Base-by-base conservation (phyloP, 2,888 invertebrate genomes). In the Chaitophorus viminalis region DNA sequence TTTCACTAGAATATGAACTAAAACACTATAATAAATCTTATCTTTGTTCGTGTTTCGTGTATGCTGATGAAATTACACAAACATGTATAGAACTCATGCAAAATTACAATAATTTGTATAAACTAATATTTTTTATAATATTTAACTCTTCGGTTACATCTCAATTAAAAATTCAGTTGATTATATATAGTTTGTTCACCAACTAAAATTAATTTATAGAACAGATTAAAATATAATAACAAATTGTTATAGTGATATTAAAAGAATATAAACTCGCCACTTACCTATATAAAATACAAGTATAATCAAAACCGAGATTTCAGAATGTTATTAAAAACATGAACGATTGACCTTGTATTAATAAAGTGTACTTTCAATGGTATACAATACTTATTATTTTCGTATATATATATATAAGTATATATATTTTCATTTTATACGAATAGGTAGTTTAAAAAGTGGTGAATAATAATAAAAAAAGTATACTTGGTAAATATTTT, bases 21-120 rank as follows among this genome's bases (percentile, higher is more conserved):
- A n/a, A 68, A 68, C 84, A 84, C 75, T 68, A 65, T 76, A 46
- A 46, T 65, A 46, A 18, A 68, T 77, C 68, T 85, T 76, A 77
- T 85, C 75, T 18, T 31, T 31, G 68, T 85, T 68, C 33, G 25
- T 77, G 77, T 46, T 85, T 68, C 33, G 25, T 77, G 77, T 46
- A 1, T 68, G 46, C 77, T 52, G 36, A 77, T 76, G 14, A 60
- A 77, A 46, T 85, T 60, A 39, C n/a, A 75, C 46, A 46, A 14
- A 75, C 65, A 65, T 75, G 75, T 75, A 29, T 54, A 83, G 29
- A 52, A 75, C 75, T 29, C 33, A 77, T 77, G 77, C 68, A 74
- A 85, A 77, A 85, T 31, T 29, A 72, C 2, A 72, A 82, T 82
- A 82, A 72, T 70, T 72, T 72, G 52, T 70, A 46, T 70, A 52